phyloP scores from a whole-genome alignment of 2,888 invertebrate species.

The Apotomis turbidana region DNA sequence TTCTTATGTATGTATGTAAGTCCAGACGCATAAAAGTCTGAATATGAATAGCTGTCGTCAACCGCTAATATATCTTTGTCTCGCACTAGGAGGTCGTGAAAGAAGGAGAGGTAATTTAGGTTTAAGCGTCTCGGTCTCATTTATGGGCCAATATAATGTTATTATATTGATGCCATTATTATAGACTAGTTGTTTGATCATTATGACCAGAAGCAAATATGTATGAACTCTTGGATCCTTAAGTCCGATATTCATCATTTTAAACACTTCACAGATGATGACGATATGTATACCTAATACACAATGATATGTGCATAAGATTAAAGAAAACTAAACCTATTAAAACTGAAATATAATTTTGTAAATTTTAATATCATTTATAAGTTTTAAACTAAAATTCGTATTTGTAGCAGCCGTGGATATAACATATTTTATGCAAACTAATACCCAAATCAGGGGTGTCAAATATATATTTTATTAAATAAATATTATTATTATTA shows the following conservation, averaged over 20 bases:
- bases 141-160: constrained; percentile 22
- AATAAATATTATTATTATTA: no score
- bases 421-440: neutral
- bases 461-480: constrained; percentile 13
- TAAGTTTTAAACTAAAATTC: no score
- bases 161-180: neutral
- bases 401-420: neutral
- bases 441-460: neutral
- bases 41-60: constrained; percentile 12
- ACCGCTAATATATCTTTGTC: constrained; percentile 1
- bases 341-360: no score
- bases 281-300: no score
- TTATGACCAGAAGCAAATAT: neutral
- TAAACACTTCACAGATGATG: no score
- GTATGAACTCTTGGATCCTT: no score
- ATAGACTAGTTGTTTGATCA: neutral
- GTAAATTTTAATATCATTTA: no score
- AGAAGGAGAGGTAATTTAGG: constrained; percentile 11
- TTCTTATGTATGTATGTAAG: neutral
- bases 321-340: no score
- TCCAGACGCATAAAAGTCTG: constrained; percentile 14
- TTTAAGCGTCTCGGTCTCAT: constrained; percentile 23
- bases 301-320: no score
- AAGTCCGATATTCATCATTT: no score
- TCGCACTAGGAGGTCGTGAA: neutral